Conservation (phyloP, 2,888 invertebrate species). For the Allolobophora icterica region DNA sequence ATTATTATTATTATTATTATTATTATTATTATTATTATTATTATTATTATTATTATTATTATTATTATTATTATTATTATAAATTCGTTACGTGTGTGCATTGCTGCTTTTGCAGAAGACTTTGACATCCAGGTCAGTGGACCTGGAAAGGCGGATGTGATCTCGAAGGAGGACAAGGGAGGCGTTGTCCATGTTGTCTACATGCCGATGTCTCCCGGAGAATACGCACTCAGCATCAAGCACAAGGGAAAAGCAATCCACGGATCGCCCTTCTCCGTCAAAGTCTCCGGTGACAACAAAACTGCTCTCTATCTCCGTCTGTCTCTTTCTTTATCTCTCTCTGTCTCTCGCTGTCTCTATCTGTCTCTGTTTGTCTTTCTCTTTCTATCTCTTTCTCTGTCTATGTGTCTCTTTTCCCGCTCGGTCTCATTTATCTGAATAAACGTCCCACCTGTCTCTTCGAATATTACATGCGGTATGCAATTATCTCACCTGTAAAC, state of each 20-base stretch:
- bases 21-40: too few relatives aligned
- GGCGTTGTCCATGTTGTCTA: conserved; percentile 34
- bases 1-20: background rate
- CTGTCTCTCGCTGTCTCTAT: too few relatives aligned
- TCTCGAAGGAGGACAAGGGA: conserved; percentile 37
- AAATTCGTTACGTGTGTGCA: background rate
- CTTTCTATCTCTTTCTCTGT: too few relatives aligned
- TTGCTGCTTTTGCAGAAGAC: conserved; percentile 29
- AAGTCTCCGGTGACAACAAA: conserved; percentile 72
- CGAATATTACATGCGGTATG: too few relatives aligned
- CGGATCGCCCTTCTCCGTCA: conserved; percentile 89
- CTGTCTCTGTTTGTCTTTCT: too few relatives aligned
- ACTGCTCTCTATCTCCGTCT: background rate
- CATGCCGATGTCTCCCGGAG: conserved; percentile 92
- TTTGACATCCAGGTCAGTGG: conserved; percentile 75
- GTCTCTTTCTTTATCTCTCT: background rate
- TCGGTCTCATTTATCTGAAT: too few relatives aligned
- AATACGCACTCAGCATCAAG: conserved; percentile 91
- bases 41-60: too few relatives aligned
- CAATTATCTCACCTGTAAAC: too few relatives aligned
- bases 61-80: too few relatives aligned
- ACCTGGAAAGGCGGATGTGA: conserved; percentile 67
- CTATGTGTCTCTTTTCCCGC: too few relatives aligned
- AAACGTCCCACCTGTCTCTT: too few relatives aligned
- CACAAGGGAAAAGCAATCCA: conserved; percentile 93